These are phyloP conservation scores for Chiroxiphia lanceolata DNA, from an alignment of 2,797 vertebrate genomes.

Conservation along the genomic window DNA sequence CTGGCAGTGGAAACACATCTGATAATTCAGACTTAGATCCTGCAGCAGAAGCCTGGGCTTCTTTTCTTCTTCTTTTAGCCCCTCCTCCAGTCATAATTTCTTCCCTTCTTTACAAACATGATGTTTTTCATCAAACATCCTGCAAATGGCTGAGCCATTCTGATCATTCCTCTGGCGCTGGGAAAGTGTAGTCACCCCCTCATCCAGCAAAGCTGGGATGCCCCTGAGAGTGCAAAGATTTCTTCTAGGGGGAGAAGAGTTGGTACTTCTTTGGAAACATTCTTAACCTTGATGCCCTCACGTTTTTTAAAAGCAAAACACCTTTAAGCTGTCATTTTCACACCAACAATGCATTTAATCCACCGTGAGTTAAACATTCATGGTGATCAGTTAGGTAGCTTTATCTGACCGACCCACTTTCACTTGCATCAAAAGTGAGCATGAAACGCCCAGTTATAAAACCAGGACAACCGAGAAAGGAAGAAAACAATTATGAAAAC, in stretches of 20 bases:
- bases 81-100: background rate
- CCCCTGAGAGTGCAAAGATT: background rate
- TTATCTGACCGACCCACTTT: background rate
- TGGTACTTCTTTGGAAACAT: background rate
- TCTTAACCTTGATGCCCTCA: background rate
- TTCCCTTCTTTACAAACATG: background rate
- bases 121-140: background rate
- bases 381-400: background rate
- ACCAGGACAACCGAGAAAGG: background rate
- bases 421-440: background rate
- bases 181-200: background rate
- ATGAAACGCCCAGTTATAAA: background rate
- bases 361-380: background rate
- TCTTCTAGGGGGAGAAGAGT: background rate
- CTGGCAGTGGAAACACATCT: rapidly evolving
- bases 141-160: background rate
- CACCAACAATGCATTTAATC: background rate
- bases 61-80: background rate
- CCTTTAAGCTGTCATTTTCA: background rate
- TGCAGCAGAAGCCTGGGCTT: background rate
- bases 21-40: background rate
- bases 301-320: background rate
- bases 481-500: background rate
- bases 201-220: background rate
- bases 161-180: rapidly evolving